Evolutionary conservation across 2,113 vertebrate genomes (phyloP), one percentile per base, ranked within the genome.

Genomic region (Nannospalax galili): DNA sequence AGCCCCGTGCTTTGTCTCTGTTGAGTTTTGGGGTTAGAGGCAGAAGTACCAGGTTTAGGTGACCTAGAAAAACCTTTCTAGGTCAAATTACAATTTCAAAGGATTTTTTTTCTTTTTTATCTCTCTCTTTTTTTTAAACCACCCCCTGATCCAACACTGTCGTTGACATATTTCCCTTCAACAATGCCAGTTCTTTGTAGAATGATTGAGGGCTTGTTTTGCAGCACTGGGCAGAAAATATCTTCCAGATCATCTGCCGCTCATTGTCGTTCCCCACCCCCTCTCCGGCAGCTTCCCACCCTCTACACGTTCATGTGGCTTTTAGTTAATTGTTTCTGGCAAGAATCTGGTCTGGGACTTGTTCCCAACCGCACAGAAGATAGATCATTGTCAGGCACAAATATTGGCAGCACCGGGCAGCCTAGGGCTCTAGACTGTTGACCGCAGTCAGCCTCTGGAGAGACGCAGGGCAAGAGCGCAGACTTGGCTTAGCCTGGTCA

Each of bases 41-140:
- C 96, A 86, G 69, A 95, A 97, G 96, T 97, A 93, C 95, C 97
- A 98, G 95, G 96, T 96, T 97, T 97, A 95, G 97, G 96, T 97
- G 98, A 98, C 98, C 98, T 98, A 98, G 98, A 98, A 98, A 98
- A 98, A 85, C 89, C 96, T 98, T 98, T 98, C 97, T 98, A 98
- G 98, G 98, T 98, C 98, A 98, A 97, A 98, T 92, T 92, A 42
- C 91, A 95, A 95, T 97, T 98, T 97, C 97, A 97, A 97, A 98
- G 97, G 97, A 95, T 93, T 92, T 77, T 86, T 70, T 75, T 84
- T 84, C 90, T 17, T 20, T 60, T 32, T 56, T 65, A 1, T 32
- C 45, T 82, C 28, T 80, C 64, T 17, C 22, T 62, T 58, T 35
- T 48, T 72, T 67, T 82, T 45, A 67, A 96, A 97, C 96, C 81